Evolutionary conservation across 2,888 invertebrate species (phyloP).

Genomic region (Prosopocoilus inquinatus): DNA sequence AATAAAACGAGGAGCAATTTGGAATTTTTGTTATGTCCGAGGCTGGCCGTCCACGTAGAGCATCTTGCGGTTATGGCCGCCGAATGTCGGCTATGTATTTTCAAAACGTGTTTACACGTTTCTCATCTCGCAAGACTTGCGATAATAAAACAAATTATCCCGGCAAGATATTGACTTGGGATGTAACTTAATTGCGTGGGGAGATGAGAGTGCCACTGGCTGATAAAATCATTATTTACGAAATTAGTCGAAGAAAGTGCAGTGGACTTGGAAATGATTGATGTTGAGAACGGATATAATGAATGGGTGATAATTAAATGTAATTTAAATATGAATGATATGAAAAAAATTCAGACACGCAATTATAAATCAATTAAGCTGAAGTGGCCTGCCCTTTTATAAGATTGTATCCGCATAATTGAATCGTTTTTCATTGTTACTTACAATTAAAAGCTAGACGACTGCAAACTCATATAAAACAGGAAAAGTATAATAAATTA

Average conservation of each 20-base stretch:
- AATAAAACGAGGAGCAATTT: too few species aligned
- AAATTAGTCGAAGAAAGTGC: constrained; percentile 19
- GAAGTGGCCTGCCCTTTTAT: too few species aligned
- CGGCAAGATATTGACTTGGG: constrained; percentile 40
- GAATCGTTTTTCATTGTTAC: too few species aligned
- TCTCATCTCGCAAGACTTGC: constrained; percentile 10
- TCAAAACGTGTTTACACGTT: background rate
- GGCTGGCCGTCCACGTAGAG: too few species aligned
- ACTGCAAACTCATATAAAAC: too few species aligned
- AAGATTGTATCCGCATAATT: too few species aligned
- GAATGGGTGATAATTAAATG: constrained; percentile 5
- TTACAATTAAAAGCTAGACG: too few species aligned
- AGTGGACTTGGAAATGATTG: background rate
- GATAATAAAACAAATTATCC: constrained; percentile 17
- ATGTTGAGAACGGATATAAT: constrained; percentile 5
- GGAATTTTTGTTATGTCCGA: too few species aligned
- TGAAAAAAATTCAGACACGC: constrained; percentile 7
- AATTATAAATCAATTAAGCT: too few species aligned
- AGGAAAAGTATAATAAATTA: too few species aligned
- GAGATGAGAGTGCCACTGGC: constrained; percentile 30
- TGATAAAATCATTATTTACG: constrained; percentile 34
- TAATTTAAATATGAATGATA: constrained; percentile 1
- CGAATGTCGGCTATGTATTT: too few species aligned
- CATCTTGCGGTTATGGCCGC: too few species aligned
- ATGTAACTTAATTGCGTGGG: constrained; percentile 44